Evolutionary conservation across 2,113 vertebrate species (phyloP), one percentile per base, ranked within the genome.

Genomic region (Amphilophus citrinellus): DNA sequence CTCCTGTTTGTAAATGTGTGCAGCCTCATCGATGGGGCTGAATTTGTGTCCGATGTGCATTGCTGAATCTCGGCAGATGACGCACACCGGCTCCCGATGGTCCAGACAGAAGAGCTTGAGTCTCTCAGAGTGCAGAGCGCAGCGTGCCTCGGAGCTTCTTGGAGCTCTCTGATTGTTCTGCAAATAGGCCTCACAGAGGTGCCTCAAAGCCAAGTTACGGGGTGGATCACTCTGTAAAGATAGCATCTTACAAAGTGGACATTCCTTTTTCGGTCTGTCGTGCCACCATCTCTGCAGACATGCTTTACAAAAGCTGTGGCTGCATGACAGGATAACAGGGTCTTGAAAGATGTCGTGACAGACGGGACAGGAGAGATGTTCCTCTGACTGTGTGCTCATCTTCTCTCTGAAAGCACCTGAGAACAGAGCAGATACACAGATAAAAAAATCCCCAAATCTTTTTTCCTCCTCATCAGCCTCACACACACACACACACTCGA

Each of bases 31-130:
- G 4, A 59, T 13, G 3, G 79, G 75, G 14, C 30, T 84, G 65
- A 88, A 85, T 10, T 18, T 56, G 75, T 88, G 82, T 3, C 78
- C 18, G 2, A 8, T 7, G 76, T 88, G 87, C 13, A 6, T 18
- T 14, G 78, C 63, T 15, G 86, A 88, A 7, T 84, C 77, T 30
- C 62, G 18, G 17, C 86, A 88, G 82, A 88, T 11, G 10, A 81
- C 5, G 20, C 83, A 82, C 7, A 8, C 79, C 3, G 65, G 83
- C 18, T 66, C 27, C 14, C 42, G 53, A 44, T 85, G 79, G 17
- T 88, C 76, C 42, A 79, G 32, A 61, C 87, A 88, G 76, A 85
- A 88, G 32, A 88, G 87, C 32, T 11, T 65, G 10, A 89, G 58
- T 35, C 53, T 86, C 68, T 89, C 80, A 20, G 17, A 30, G 39